Evolutionary conservation across 2,797 vertebrate genomes (phyloP).

Genomic region (Anisognathus igniventris): DNA sequence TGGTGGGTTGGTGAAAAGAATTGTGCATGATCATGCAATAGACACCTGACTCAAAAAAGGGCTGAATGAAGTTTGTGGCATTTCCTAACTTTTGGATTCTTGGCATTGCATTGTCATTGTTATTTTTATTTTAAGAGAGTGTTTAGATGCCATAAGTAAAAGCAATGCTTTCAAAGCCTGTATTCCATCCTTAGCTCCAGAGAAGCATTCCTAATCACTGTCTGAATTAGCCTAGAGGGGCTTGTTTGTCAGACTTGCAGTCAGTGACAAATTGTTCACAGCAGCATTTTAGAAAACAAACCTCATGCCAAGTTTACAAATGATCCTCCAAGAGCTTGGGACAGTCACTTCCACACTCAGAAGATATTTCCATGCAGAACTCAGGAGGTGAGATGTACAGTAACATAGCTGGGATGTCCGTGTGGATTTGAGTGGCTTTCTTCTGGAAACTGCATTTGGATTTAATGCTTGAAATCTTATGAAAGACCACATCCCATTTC

Average conservation of each 20-base stretch:
- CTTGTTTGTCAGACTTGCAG: background rate
- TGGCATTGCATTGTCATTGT: background rate
- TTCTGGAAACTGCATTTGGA: constrained; percentile 5
- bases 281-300: constrained; percentile 15
- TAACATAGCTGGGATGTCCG: fast-evolving
- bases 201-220: background rate
- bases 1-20: background rate
- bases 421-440: background rate
- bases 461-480: background rate
- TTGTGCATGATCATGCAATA: fast-evolving
- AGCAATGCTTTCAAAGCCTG: background rate
- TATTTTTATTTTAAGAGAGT: background rate
- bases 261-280: background rate
- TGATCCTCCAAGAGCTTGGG: background rate
- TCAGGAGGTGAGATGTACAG: background rate
- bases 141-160: background rate
- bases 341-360: background rate
- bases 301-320: background rate
- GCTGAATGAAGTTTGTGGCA: background rate
- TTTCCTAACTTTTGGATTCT: background rate
- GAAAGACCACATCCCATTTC: background rate
- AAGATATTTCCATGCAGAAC: background rate
- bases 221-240: background rate
- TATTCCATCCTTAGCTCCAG: background rate
- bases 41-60: background rate